Percentiles rank a stretch among this genome's conserved stretches.
Evolutionary conservation across 2,888 invertebrate genomes (phyloP).

Genomic region (Cremastinae sp.): DNA sequence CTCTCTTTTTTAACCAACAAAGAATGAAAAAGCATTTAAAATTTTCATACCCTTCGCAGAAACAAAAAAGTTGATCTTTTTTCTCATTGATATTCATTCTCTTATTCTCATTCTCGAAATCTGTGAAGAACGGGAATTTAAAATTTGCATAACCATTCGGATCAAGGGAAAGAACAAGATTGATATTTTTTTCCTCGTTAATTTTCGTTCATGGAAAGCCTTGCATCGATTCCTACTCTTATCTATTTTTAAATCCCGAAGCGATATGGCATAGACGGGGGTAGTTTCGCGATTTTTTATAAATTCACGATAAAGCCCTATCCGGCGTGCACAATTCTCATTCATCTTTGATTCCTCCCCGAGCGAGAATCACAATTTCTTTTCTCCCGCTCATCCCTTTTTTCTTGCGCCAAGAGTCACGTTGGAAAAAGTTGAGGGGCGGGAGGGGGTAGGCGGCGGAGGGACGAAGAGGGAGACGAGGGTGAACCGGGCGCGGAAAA

Average conservation of each 20-base stretch:
- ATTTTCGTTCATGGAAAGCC: no score
- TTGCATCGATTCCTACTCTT: slow-evolving; percentile 1
- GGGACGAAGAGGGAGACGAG: slow-evolving; percentile 6
- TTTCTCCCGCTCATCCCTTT: background rate
- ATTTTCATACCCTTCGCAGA: no score
- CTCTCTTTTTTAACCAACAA: no score
- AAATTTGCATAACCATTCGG: no score
- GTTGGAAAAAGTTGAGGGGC: background rate
- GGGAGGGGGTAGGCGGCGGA: slow-evolving; percentile 1
- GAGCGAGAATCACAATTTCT: background rate
- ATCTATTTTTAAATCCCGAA: slow-evolving; percentile 25
- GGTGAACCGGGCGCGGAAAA: slow-evolving; percentile 6
- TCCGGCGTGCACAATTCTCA: background rate
- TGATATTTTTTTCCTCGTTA: no score
- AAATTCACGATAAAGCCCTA: slow-evolving; percentile 3
- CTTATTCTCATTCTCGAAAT: no score
- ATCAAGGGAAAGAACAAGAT: no score
- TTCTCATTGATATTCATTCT: no score
- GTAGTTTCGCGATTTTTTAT: slow-evolving; percentile 18
- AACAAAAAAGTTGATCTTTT: no score
- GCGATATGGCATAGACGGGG: background rate
- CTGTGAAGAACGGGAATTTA: no score
- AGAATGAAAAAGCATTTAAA: no score
- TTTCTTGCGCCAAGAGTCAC: background rate
- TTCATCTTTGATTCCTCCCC: no score